Conservation (phyloP, 2,113 vertebrate species). For the Strix aluco region DNA sequence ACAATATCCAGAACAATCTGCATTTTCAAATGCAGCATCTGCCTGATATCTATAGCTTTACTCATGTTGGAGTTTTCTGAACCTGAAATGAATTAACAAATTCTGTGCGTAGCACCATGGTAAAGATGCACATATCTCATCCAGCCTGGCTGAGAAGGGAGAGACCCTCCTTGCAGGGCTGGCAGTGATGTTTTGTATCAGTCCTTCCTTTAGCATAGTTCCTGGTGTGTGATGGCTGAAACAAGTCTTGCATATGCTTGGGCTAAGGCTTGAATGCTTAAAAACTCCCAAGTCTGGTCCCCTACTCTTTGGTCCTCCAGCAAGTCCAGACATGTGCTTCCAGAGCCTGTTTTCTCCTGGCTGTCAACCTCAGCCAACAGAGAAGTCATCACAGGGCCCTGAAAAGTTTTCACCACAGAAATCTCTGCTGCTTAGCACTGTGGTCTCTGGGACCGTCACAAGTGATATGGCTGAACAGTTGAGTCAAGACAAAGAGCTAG, state of each 20-base stretch:
- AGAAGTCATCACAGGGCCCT: background rate
- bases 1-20: background rate
- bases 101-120: background rate
- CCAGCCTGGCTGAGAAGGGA: background rate
- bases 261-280: background rate
- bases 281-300: background rate
- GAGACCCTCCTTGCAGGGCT: background rate
- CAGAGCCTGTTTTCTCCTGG: background rate
- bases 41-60: background rate
- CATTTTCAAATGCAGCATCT: background rate
- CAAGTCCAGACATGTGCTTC: background rate
- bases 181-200: too few species aligned
- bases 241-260: background rate
- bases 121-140: background rate
- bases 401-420: background rate
- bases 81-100: background rate
- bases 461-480: background rate
- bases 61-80: background rate
- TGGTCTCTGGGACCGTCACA: background rate
- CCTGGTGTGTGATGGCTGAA: background rate
- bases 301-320: background rate
- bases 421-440: rapidly evolving
- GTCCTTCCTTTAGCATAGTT: background rate
- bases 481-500: background rate
- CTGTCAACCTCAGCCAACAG: background rate